Evolutionary conservation across 2,888 invertebrate species (phyloP), one percentile per base, ranked within the genome.

Genomic region (Dolomedes plantarius): DNA sequence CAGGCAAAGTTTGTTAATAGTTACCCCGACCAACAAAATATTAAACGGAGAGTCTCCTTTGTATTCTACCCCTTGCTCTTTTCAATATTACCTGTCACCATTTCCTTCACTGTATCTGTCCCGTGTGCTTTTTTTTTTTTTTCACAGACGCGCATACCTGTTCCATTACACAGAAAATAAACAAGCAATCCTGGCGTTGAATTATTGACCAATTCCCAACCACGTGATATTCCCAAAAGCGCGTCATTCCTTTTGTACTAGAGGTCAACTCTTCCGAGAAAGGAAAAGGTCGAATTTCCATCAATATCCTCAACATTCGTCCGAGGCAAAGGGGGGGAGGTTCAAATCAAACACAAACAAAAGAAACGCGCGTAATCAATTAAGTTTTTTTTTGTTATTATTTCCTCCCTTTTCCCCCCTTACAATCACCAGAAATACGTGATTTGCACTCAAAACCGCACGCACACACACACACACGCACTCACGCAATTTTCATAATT

Each of bases 401-500:
- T 9, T 36, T 9, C 9, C 36, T 36, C 9, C 9, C 36, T 7
- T 36, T 7, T 9, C 23, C 23, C 23, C 11, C 23, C 1, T 46
- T 23, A 56, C 56, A 56, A 56, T 56, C 56, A 23, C 56, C 23
- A 56, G 56, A 56, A 23, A 56, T 56, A 56, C 56, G 56, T 56
- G 56, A 56, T 56, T 56, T 16, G 56, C 56, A 56, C 56, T 56
- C 56, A 56, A 56, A 56, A 56, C 5, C 23, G 1, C 56, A 23
- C 23, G 23, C 16, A 23, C 5, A 6, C 56, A 23, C 23, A 23
- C 16, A 23, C 5, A 23, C 56, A 23, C 19, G 19, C n/a, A 56
- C 56, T 23, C 56, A 56, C 56, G 56, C 56, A 56, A 56, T 56
- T 56, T 56, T 56, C 56, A 56, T 56, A 56, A 56, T 56, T 56